Evolutionary conservation across 2,888 invertebrate species (phyloP).

Genomic region (Drosophila tanythrix): DNA sequence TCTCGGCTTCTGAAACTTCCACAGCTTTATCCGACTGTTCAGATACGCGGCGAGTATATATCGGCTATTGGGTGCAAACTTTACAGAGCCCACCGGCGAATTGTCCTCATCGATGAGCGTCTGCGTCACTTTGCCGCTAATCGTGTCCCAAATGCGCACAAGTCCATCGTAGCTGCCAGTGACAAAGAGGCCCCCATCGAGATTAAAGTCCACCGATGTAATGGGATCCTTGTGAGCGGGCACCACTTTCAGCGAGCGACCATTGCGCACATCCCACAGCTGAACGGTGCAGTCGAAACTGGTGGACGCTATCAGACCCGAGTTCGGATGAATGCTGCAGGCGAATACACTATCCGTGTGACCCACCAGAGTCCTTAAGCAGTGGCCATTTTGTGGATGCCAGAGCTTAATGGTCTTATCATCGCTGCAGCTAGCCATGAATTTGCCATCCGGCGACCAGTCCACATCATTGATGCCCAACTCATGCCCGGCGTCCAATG

Average conservation of each 20-base stretch:
- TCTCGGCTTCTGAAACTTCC: constrained; percentile 99
- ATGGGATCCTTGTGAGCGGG: constrained; percentile 99
- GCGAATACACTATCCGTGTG: constrained; percentile 99
- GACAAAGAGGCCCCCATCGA: constrained; percentile 98
- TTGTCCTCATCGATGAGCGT: constrained; percentile 99
- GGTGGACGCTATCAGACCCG: constrained; percentile 98
- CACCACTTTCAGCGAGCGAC: constrained; percentile 97
- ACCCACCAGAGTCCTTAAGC: constrained; percentile 97
- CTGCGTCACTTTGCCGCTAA: constrained; percentile 99
- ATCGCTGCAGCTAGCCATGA: constrained; percentile 96
- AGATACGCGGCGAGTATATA: constrained; percentile 98
- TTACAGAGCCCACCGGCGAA: constrained; percentile 99
- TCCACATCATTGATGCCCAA: constrained; percentile 99
- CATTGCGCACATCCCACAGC: constrained; percentile 99
- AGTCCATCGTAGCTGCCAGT: constrained; percentile 99
- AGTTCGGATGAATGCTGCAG: constrained; percentile 99
- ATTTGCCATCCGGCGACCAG: constrained; percentile 97
- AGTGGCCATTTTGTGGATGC: constrained; percentile 97
- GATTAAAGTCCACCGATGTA: constrained; percentile 98
- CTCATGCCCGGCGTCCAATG: constrained; percentile 96
- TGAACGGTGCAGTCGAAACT: constrained; percentile 99
- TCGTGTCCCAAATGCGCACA: constrained; percentile 99
- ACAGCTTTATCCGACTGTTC: constrained; percentile 98
- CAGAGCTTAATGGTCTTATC: constrained; percentile 95
- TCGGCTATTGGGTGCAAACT: constrained; percentile 99